These are phyloP conservation scores for Seriola dumerili DNA, from an alignment of 2,113 vertebrate genomes.

Conservation along the genomic window DNA sequence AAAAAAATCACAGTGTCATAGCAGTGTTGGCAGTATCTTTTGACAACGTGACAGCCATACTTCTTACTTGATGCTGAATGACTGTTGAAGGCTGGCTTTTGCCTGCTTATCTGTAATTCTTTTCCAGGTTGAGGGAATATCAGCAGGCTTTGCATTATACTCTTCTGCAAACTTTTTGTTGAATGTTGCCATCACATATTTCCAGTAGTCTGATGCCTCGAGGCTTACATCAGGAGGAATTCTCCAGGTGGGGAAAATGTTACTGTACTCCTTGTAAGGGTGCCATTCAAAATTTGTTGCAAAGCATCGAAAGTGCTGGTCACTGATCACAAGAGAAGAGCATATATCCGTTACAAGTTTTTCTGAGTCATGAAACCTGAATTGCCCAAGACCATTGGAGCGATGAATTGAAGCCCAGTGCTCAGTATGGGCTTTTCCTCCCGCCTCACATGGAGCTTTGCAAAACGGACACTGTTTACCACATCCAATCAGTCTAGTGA, in stretches of 20 bases:
- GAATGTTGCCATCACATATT: conserved; percentile 73
- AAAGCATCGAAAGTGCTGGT: fast-evolving
- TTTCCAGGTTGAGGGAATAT: conserved; percentile 72
- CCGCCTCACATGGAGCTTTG: conserved; percentile 78
- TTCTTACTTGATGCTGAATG: conserved; percentile 60
- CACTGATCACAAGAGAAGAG: conserved; percentile 42
- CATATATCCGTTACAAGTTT: conserved; percentile 59
- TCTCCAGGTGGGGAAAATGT: conserved; percentile 71
- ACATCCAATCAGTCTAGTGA: conserved; percentile 79
- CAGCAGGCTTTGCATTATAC: conserved; percentile 43
- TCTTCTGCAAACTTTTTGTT: conserved; percentile 56
- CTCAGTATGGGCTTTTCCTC: conserved; percentile 58
- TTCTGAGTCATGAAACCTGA: too few species aligned
- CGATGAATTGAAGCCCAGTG: conserved; percentile 74
- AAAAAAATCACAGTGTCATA: too few species aligned
- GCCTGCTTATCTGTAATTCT: conserved; percentile 41
- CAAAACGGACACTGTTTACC: conserved; percentile 84
- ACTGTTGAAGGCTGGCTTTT: conserved; percentile 63
- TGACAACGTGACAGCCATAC: too few species aligned
- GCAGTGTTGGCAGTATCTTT: too few species aligned
- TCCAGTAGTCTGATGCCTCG: conserved; percentile 82
- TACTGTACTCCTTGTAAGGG: conserved; percentile 69
- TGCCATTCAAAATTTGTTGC: conserved; percentile 36
- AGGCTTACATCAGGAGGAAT: conserved; percentile 78
- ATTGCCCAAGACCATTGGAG: too few species aligned